A percentile compares a stretch with the other conserved stretches of the same genome.
phyloP scores from a whole-genome alignment of 2,113 vertebrate species.

The Tylochromis polylepis region DNA sequence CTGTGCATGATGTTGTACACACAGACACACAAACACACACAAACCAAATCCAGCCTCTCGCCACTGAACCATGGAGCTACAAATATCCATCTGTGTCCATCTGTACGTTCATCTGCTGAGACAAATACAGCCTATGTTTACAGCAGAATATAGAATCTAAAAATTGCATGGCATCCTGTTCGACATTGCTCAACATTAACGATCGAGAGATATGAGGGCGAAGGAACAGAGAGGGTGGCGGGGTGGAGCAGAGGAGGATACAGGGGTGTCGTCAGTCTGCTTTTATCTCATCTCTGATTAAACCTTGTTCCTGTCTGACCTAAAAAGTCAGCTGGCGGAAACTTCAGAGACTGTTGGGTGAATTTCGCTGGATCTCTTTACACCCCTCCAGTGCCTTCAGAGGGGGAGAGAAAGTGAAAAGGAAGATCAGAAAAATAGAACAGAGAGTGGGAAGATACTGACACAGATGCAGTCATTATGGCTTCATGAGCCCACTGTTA shows the following conservation, averaged over 20 bases:
- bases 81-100: constrained; percentile 51
- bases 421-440: constrained; percentile 34
- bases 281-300: constrained; percentile 68
- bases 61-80: constrained; percentile 23
- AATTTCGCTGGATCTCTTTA: constrained; percentile 43
- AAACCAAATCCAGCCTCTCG: constrained; percentile 25
- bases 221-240: constrained; percentile 23
- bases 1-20: constrained; percentile 14
- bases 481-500: neutral
- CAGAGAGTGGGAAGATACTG: constrained; percentile 12
- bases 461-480: neutral
- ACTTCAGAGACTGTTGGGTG: constrained; percentile 57
- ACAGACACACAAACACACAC: neutral
- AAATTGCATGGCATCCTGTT: constrained; percentile 6
- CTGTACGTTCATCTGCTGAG: constrained; percentile 41
- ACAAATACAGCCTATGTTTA: constrained; percentile 38
- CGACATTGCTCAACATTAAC: constrained; percentile 15
- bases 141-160: constrained; percentile 25
- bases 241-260: constrained; percentile 33
- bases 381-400: constrained; percentile 23
- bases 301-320: constrained; percentile 64
- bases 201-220: constrained; percentile 1
- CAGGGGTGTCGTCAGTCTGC: constrained; percentile 45
- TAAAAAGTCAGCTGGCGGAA: constrained; percentile 69
- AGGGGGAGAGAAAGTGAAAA: constrained; percentile 15